Conservation (phyloP, 2,797 vertebrate species). For the Ceryle rudis region DNA sequence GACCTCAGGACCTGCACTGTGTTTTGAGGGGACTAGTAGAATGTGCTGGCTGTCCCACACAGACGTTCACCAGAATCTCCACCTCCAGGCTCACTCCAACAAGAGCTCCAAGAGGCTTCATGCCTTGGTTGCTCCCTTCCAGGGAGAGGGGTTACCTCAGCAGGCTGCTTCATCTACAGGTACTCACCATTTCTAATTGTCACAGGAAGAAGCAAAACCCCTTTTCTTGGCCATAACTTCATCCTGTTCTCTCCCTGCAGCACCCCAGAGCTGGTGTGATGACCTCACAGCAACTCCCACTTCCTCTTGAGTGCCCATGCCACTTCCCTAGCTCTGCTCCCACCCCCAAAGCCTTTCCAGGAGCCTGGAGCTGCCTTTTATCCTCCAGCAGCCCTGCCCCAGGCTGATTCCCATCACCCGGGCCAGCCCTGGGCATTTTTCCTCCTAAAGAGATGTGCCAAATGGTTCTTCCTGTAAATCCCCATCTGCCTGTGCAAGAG, state of each 20-base stretch:
- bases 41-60: background rate
- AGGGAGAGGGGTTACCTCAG: background rate
- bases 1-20: background rate
- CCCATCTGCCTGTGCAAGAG: background rate
- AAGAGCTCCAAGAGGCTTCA: background rate
- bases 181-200: background rate
- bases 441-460: background rate
- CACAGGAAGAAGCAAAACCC: too few species aligned
- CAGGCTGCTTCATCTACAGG: background rate
- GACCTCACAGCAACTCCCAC: background rate
- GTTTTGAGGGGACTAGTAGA: background rate
- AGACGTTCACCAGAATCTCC: background rate
- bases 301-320: background rate
- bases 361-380: background rate
- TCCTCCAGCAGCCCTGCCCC: background rate
- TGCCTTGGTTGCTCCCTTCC: background rate
- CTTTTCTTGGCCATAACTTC: too few species aligned
- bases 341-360: rapidly evolving
- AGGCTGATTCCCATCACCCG: background rate
- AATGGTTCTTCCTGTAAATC: background rate
- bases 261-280: background rate
- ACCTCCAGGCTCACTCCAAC: background rate
- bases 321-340: rapidly evolving
- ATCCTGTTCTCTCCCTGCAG: background rate
- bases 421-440: background rate